Evolutionary conservation across 2,888 invertebrate genomes (phyloP), one percentile per base, ranked within the genome.

Genomic region (Scaptomyza reducta): DNA sequence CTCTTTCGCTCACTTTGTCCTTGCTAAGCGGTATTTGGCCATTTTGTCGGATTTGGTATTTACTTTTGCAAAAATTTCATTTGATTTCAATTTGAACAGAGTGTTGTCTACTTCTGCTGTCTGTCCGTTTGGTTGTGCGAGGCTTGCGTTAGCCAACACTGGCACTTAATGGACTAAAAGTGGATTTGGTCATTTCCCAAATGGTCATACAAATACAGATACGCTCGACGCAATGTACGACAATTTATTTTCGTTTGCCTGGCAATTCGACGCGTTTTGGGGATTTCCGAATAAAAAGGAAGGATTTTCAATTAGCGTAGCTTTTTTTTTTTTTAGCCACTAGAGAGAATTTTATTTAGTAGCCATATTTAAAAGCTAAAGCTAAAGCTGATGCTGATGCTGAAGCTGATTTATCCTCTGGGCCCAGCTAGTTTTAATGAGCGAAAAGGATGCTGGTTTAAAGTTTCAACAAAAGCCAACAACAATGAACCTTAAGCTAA

Each of bases 151-250:
- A n/a, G n/a, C 38, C 61, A 64, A 70, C 54, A 64, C 63, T 64
- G 66, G 47, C 73, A 77, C 76, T 70, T 81, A 81, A 83, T 82
- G 82, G 85, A 71, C 79, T 77, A 82, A 82, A 85, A 84, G 85
- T 84, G 83, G 85, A 75, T 85, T 84, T 82, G 76, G 68, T 68
- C 82, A 79, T 80, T 80, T 78, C 51, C 33, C 54, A 71, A 74
- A 67, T 63, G 55, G 44, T 55, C 16, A 11, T 35, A 45, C 33
- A 33, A 0, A 16, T 6, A 27, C 7, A 27, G 5, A 27, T 6
- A 27, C 27, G 27, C 27, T 7, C 6, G 27, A 27, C 27, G 6
- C 6, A 1, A 27, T 66, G 42, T 40, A 27, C 47, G 77, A 67
- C 75, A 69, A 69, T 82, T 70, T 79, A 64, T 74, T 68, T 76